Evolutionary conservation across 2,113 vertebrate genomes (phyloP), one percentile per base, ranked within the genome.

Genomic region (Clarias magur): DNA sequence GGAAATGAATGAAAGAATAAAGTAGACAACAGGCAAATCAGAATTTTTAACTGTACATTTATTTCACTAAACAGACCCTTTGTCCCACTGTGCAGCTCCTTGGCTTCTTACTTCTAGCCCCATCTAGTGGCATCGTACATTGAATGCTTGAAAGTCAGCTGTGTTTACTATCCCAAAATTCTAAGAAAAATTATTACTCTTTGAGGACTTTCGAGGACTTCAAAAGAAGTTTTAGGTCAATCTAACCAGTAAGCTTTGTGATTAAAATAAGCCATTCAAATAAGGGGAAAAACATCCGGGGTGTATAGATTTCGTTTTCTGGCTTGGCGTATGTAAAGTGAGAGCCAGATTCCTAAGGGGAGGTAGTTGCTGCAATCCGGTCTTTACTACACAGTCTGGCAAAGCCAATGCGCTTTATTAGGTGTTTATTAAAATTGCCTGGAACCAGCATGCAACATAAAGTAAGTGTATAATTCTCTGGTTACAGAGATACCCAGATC

Each of bases 41-140:
- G 27, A 60, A 80, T 80, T 59, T 16, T 53, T 27, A 59, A 34
- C 27, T 19, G 15, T 15, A 23, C 17, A 13, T 80, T 81, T 81
- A 81, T 62, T 81, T 81, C 21, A 23, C 19, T 15, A 62, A 38
- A 62, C 27, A 8, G 25, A 38, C 11, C 12, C 79, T 81, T 34
- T 80, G 27, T 54, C 11, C 54, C 25, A 62, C 25, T 30, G 2
- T 21, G 4, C 30, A 38, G n/a, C 56, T 25, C 5, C 15, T 19
- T 13, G 21, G 54, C 76, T 76, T 48, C 56, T 60, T 27, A 75
- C 54, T 4, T n/a, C 85, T 73, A 19, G 85, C 68, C 2, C 80
- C 86, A 72, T 75, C 86, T 87, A 63, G 86, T 87, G 86, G 56
- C 12, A 62, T 80, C 59, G 34, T 34, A 59, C 56, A 34, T 17